Conservation (phyloP, 2,113 vertebrate genomes). For the Cheirogaleus medius region DNA sequence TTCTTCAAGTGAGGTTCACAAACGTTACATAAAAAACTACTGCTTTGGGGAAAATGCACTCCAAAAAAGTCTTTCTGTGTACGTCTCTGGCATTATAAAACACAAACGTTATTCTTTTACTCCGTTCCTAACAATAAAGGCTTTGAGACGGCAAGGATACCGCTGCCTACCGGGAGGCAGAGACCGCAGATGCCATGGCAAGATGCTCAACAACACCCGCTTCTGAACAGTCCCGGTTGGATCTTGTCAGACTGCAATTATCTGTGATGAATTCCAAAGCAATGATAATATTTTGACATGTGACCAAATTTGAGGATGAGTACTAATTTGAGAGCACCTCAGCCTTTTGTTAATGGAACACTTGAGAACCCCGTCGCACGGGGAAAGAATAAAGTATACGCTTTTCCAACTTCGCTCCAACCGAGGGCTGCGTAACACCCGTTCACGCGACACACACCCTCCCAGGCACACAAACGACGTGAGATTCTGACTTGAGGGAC, state of each 20-base stretch:
- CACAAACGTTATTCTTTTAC: not conserved
- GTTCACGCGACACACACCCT: not conserved
- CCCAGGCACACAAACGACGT: accelerated
- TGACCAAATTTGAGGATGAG: not conserved
- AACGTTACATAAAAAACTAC: not conserved
- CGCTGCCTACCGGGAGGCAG: not conserved
- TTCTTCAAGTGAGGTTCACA: not conserved
- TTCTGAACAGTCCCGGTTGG: not conserved
- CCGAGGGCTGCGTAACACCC: accelerated
- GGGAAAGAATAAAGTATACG: not conserved
- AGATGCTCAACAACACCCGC: accelerated
- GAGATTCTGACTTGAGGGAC: not conserved
- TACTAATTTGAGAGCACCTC: not conserved
- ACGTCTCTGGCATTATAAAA: not conserved
- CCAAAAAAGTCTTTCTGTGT: not conserved
- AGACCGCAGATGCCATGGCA: accelerated
- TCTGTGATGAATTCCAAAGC: not conserved
- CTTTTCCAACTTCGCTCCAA: not conserved
- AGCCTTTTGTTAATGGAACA: not conserved
- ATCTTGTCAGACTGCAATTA: not conserved
- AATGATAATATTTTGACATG: conserved; percentile 35
- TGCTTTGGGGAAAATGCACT: not conserved
- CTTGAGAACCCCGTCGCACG: not conserved
- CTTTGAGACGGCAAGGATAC: not conserved
- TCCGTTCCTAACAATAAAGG: not conserved